Percentiles rank a stretch among this genome's conserved stretches.
Evolutionary conservation across 2,888 invertebrate genomes (phyloP).

Genomic region (Meandrusa payeni): DNA sequence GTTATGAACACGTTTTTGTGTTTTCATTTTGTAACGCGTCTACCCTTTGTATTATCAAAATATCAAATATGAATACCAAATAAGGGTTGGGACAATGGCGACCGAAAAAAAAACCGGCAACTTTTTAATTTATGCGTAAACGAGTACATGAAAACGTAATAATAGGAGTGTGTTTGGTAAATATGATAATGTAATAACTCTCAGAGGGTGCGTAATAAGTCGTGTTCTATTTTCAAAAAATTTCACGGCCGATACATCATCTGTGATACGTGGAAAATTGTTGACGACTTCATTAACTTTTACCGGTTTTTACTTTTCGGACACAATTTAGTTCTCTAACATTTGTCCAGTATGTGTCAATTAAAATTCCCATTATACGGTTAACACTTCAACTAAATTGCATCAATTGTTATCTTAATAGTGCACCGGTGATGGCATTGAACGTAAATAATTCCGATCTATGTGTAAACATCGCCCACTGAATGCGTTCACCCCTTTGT

Average conservation of each 20-base stretch:
- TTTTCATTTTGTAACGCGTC: constrained; percentile 67
- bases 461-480: constrained; percentile 31
- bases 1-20: constrained; percentile 57
- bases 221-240: constrained; percentile 66
- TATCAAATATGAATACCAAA: constrained; percentile 81
- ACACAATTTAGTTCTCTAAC: neutral
- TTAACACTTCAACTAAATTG: constrained; percentile 8
- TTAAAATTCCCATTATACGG: constrained; percentile 2
- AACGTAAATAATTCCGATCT: constrained; percentile 31
- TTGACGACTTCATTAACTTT: constrained; percentile 65
- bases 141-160: constrained; percentile 80
- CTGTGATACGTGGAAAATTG: constrained; percentile 59
- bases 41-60: constrained; percentile 77
- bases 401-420: constrained; percentile 18
- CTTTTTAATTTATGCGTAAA: constrained; percentile 77
- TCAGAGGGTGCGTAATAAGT: constrained; percentile 60
- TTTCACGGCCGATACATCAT: constrained; percentile 77
- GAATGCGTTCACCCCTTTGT: constrained; percentile 47
- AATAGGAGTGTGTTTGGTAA: constrained; percentile 78
- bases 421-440: constrained; percentile 24
- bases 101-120: constrained; percentile 66
- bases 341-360: neutral
- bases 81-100: constrained; percentile 78
- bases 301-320: constrained; percentile 27
- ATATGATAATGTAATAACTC: constrained; percentile 78